Evolutionary conservation across 2,113 vertebrate species (phyloP), one percentile per base, ranked within the genome.

Genomic region (Laticauda colubrina): DNA sequence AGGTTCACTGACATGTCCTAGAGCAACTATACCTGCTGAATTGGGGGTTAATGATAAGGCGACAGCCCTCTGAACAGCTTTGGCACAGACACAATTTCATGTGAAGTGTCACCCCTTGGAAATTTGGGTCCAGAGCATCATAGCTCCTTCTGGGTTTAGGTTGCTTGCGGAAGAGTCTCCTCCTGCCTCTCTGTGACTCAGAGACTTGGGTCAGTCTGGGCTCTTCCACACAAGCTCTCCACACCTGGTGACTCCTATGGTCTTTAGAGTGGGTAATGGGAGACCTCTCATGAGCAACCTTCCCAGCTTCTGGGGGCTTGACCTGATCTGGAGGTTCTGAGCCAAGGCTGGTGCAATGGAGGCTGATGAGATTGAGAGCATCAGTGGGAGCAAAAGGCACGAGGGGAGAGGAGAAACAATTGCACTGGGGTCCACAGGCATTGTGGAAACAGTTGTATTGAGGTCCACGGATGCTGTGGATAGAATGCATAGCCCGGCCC

Each of bases 101-200:
- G 92, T 96, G 97, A 96, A 99, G 98, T 0, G 96, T 97, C 91
- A 99, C 98, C 2, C 98, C 99, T 89, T 97, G 96, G 86, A 99
- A 98, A 26, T 92, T 64, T 0, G 98, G 97, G 93, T 99, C 98
- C 29, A 93, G 90, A n/a, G 96, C 94, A 88, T 98, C 97, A 0
- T 95, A 96, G 10, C 98, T 98, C 20, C 96, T 97, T 29, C 88
- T 94, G 8, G 99, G 98, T 45, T 94, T 91, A 0, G 87, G 92
- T 94, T 99, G 98, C 95, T 99, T 99, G 92, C 98, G 97, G 20
- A 95, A 96, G 3, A 81, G 92, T 39, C 96, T 97, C 90, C 95
- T 97, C 11, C 94, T 86, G 93, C 92, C 93, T 90, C 90, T 43
- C 56, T 48, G 20, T 39, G 54, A 75, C 64, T 43, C 39, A 24